Percentiles rank a stretch among this genome's conserved stretches.
These are phyloP conservation scores for Bruchidius siliquastri DNA, from an alignment of 2,888 invertebrate species.

Conservation along the genomic window DNA sequence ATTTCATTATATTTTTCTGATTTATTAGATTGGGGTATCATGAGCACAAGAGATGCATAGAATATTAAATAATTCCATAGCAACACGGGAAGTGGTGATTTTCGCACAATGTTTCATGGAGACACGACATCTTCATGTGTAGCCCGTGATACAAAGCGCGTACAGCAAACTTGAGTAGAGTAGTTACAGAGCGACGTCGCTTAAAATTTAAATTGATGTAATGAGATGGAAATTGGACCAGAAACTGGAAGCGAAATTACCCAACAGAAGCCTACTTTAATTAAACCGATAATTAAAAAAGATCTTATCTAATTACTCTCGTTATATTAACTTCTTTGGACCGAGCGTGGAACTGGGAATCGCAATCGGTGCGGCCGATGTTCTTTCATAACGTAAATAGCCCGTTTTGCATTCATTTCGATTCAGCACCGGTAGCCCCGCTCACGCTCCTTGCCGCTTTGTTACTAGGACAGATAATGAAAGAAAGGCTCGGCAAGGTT, in stretches of 20 bases:
- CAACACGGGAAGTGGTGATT: no score
- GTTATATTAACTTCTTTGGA: slow-evolving; percentile 7
- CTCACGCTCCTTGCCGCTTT: neutral
- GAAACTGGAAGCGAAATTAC: slow-evolving; percentile 41
- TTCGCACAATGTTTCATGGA: no score
- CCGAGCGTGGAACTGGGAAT: neutral
- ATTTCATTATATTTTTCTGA: no score
- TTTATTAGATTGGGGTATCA: no score
- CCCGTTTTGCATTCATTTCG: neutral
- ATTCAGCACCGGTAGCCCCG: neutral
- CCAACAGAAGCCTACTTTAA: slow-evolving; percentile 45
- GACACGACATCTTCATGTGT: neutral
- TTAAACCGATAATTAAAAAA: slow-evolving; percentile 47
- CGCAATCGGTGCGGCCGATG: neutral
- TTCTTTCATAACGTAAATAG: neutral
- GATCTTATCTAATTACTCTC: slow-evolving; percentile 30
- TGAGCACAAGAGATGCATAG: no score
- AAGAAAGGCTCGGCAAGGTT: neutral
- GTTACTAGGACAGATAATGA: neutral
- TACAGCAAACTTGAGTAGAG: slow-evolving; percentile 25
- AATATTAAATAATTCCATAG: no score
- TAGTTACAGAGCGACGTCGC: slow-evolving; percentile 14
- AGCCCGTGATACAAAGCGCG: neutral
- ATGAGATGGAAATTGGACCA: slow-evolving; percentile 47
- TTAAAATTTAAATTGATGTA: slow-evolving; percentile 44